Percentiles rank a stretch among this genome's conserved stretches.
phyloP scores from a whole-genome alignment of 92 coral and sea anemone species.

The Heteractis magnifica region DNA sequence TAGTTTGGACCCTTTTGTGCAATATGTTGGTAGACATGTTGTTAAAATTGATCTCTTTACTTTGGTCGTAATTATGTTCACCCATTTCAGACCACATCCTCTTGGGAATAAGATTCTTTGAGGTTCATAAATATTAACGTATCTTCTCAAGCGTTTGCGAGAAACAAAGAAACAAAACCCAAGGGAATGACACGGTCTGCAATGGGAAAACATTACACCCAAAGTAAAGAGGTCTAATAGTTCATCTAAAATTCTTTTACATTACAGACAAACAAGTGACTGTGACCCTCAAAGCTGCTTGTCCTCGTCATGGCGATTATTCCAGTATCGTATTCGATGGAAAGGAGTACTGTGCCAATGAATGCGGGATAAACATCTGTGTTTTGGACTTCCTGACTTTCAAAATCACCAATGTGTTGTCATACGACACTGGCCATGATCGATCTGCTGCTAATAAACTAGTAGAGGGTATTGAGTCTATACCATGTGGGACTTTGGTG shows the following conservation, averaged over 20 bases:
- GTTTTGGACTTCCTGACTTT: slow-evolving; percentile 80
- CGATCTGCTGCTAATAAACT: slow-evolving; percentile 53
- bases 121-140: too few species aligned
- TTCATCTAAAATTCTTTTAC: slow-evolving; percentile 8
- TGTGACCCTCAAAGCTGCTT: slow-evolving; percentile 48
- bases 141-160: too few species aligned
- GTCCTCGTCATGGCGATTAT: slow-evolving; percentile 51
- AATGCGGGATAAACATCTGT: slow-evolving; percentile 81
- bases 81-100: too few species aligned
- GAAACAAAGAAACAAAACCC: too few species aligned
- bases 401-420: slow-evolving; percentile 62
- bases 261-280: slow-evolving; percentile 56
- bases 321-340: slow-evolving; percentile 70
- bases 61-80: too few species aligned
- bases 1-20: too few species aligned
- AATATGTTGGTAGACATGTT: too few species aligned
- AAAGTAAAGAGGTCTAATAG: too few species aligned
- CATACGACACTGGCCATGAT: slow-evolving; percentile 94
- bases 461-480: slow-evolving; percentile 64
- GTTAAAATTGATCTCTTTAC: too few species aligned
- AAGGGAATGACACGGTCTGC: too few species aligned
- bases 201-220: too few species aligned
- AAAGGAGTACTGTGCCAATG: slow-evolving; percentile 70
- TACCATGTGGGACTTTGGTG: slow-evolving; percentile 68
- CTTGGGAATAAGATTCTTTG: too few species aligned